Conservation (phyloP, 1,140 invertebrate genomes). For the Heliconius nattereri region DNA sequence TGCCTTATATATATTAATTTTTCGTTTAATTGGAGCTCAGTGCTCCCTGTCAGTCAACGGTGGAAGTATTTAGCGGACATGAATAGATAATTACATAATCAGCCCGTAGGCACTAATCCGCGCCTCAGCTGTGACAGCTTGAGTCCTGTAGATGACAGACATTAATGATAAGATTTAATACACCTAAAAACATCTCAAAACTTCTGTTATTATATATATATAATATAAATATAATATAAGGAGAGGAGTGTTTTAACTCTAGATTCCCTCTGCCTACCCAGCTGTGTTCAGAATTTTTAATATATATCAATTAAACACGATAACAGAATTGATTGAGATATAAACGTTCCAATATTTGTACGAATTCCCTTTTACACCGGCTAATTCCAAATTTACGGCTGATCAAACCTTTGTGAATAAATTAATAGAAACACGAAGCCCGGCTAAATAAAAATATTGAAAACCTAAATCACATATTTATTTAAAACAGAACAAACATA, state of each 20-base stretch:
- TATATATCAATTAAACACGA: background rate
- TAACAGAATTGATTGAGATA: background rate
- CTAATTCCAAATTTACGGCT: background rate
- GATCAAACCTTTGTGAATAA: conserved; percentile 8
- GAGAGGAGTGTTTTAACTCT: too few species aligned
- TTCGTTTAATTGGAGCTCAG: background rate
- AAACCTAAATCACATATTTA: background rate
- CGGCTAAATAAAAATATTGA: background rate
- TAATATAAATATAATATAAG: background rate
- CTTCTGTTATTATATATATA: background rate
- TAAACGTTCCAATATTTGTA: background rate
- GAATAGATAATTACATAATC: conserved; percentile 16
- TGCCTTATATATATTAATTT: background rate
- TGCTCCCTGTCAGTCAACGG: background rate
- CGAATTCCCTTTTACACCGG: conserved; percentile 2
- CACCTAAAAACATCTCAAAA: background rate
- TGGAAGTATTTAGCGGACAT: conserved; percentile 12
- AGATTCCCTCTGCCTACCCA: too few species aligned
- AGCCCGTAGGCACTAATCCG: conserved; percentile 13
- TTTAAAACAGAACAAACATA: background rate
- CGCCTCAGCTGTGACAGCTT: conserved; percentile 10
- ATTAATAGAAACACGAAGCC: background rate
- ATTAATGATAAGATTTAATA: conserved; percentile 8
- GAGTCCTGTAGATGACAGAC: background rate
- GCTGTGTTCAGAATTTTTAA: too few species aligned